Conservation (phyloP, 2,797 vertebrate genomes). For the Apogon hyalosoma region DNA sequence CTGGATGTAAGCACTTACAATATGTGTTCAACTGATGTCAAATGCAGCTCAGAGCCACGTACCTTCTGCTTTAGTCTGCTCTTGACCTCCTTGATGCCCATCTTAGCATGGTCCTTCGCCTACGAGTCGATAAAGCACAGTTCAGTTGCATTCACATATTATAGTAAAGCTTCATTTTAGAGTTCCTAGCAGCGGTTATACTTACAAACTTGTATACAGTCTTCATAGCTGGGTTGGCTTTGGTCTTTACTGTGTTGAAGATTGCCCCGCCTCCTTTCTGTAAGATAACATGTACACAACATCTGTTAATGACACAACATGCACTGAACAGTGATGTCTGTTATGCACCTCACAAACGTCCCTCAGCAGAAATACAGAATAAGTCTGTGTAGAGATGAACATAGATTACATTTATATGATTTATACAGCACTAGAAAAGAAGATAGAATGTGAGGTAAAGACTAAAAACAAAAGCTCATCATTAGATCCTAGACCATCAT, state of each 20-base stretch:
- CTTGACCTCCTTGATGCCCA: conserved; percentile 98
- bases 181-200: conserved; percentile 18
- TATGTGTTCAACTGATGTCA: too few species aligned
- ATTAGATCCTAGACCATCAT: too few species aligned
- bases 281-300: conserved; percentile 54
- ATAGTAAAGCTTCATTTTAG: neutral
- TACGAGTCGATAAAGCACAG: conserved; percentile 68
- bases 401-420: too few species aligned
- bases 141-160: neutral
- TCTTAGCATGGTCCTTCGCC: conserved; percentile 98
- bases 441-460: too few species aligned
- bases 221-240: conserved; percentile 98
- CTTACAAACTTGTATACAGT: conserved; percentile 99
- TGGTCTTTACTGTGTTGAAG: conserved; percentile 96
- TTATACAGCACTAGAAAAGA: too few species aligned
- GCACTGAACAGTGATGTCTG: too few species aligned
- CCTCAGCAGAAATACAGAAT: too few species aligned
- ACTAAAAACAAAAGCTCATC: too few species aligned
- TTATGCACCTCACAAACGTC: too few species aligned
- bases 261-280: conserved; percentile 98
- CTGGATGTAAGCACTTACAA: too few species aligned
- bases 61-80: conserved; percentile 98
- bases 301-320: neutral
- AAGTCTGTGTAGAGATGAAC: too few species aligned
- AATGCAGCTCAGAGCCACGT: conserved; percentile 22